Evolutionary conservation across 2,113 vertebrate genomes (phyloP), one percentile per base, ranked within the genome.

Genomic region (Pangasianodon gigas): DNA sequence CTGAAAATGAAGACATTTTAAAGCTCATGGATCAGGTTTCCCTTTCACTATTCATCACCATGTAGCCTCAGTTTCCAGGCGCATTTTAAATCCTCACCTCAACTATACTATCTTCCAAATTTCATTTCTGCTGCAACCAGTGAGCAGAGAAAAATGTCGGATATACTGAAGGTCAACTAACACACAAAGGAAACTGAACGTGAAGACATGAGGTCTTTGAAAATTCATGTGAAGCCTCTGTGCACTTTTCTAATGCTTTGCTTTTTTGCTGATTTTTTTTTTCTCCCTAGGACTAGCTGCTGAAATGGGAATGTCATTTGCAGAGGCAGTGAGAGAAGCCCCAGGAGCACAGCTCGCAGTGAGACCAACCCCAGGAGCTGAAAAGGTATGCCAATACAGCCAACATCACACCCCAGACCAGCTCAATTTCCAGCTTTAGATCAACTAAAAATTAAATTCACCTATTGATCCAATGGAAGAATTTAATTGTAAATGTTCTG

Each of bases 321-420:
- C 92, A 52, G 97, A 98, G 16, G 93, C 92, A 0, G 92, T 97
- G 93, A 96, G 96, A 91, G 95, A 92, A 74, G 97, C 97, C 26
- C 94, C 96, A 0, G 93, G 94, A 21, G 96, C 97, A 29, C 95
- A 92, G 44, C 91, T 98, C 56, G 96, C 95, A 32, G 96, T 94
- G 14, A 96, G 91, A 0, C 98, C 98, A 0, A 86, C 93, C 0
- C 84, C 93, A 0, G 91, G 95, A 80, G 95, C 96, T 5, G 91
- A 94, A 87, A 93, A 97, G 98, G 98, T 98, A 92, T 94, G 85
- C n/a, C 10, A 51, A 9, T 62, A 77, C 10, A 44, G 24, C 48
- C 19, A 21, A 18, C 18, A 56, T 37, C 32, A 60, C 81, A 44
- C 18, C 10, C 5, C 46, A 74, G 46, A 32, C 16, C 11, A 14